phyloP scores from a whole-genome alignment of 2,888 invertebrate species.

The Autographa pulchrina region DNA sequence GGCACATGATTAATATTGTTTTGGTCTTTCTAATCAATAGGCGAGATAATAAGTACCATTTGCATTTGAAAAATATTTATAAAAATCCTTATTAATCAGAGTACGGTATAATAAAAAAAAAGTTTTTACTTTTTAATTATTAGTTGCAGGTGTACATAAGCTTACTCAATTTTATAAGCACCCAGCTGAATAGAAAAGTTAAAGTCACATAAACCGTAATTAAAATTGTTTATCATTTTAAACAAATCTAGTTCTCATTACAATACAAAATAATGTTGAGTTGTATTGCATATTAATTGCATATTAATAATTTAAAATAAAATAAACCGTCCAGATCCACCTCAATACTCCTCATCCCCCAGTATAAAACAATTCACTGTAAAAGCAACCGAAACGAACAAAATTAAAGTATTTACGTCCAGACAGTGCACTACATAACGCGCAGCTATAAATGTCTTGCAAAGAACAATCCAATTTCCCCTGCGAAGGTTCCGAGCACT shows the following conservation, averaged over 20 bases:
- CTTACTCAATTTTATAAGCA: background rate
- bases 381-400: constrained; percentile 26
- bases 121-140: background rate
- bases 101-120: background rate
- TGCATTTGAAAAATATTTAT: background rate
- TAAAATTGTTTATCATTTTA: no score
- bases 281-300: no score
- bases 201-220: background rate
- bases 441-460: constrained; percentile 49
- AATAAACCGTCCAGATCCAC: background rate
- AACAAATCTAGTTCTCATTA: no score
- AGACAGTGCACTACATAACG: constrained; percentile 42
- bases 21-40: background rate
- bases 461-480: constrained; percentile 63
- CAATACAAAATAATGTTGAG: no score
- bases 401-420: constrained; percentile 47
- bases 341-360: background rate
- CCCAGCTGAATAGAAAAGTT: background rate
- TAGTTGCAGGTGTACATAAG: background rate
- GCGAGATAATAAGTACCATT: background rate
- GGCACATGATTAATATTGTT: background rate
- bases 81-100: background rate
- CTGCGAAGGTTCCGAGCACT: constrained; percentile 45
- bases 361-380: constrained; percentile 17
- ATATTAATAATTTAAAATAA: background rate